Evolutionary conservation across 2,113 vertebrate genomes (phyloP).

Genomic region (Mirounga angustirostris): DNA sequence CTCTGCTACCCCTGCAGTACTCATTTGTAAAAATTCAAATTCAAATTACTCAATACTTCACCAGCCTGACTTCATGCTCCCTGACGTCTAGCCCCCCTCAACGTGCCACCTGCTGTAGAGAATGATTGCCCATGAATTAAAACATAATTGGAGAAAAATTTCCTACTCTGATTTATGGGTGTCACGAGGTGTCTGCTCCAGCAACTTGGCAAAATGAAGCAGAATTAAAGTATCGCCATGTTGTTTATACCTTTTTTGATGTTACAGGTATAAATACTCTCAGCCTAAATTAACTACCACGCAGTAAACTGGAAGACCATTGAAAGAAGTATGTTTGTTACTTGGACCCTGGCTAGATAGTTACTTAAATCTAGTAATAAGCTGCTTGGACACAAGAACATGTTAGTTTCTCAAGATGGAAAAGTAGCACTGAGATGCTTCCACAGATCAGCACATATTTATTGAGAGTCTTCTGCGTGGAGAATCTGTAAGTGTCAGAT

Average conservation of each 20-base stretch:
- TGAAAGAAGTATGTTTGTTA: constrained; percentile 15
- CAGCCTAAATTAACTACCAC: neutral
- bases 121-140: constrained; percentile 57
- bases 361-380: constrained; percentile 18
- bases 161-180: constrained; percentile 55
- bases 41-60: constrained; percentile 48
- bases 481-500: neutral
- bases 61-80: constrained; percentile 11
- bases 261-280: neutral
- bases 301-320: neutral
- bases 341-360: neutral
- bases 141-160: constrained; percentile 69
- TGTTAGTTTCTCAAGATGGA: neutral
- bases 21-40: constrained; percentile 49
- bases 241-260: neutral
- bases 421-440: neutral
- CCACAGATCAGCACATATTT: neutral
- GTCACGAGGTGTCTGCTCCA: neutral
- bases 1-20: neutral
- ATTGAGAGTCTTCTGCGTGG: neutral
- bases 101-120: constrained; percentile 39
- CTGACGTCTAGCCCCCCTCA: neutral
- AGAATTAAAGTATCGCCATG: neutral
- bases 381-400: neutral
- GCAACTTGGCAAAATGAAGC: constrained; percentile 5